Percentiles rank a stretch among this genome's conserved stretches.
Conservation (phyloP, 2,888 invertebrate species). For the Limulus polyphemus region DNA sequence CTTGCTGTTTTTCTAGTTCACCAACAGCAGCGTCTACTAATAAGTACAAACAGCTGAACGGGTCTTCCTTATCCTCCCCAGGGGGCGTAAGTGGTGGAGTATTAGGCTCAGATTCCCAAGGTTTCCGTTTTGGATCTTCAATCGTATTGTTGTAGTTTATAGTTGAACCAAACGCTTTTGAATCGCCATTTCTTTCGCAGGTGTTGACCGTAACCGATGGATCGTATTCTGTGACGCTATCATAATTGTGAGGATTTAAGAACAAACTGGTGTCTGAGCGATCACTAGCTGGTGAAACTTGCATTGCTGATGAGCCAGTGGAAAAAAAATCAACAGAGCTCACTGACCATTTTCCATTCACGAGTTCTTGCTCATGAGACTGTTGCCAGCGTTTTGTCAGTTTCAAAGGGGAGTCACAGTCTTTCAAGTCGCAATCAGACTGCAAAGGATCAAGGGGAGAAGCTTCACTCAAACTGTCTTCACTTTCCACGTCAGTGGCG, state of each 20-base stretch:
- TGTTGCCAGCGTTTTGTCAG: constrained; percentile 27
- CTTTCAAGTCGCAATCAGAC: constrained; percentile 10
- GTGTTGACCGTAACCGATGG: background rate
- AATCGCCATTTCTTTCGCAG: too few species aligned
- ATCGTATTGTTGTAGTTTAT: too few species aligned
- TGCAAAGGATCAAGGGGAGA: constrained; percentile 12
- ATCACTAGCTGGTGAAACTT: too few species aligned
- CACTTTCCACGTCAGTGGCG: constrained; percentile 25
- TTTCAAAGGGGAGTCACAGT: constrained; percentile 21
- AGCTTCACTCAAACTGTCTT: constrained; percentile 14
- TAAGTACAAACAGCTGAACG: constrained; percentile 24
- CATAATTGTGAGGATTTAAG: background rate
- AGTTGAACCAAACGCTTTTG: too few species aligned
- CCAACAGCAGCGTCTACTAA: constrained; percentile 24
- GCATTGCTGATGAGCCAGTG: too few species aligned
- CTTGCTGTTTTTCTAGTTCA: constrained; percentile 9
- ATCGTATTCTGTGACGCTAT: background rate
- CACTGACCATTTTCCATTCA: constrained; percentile 3
- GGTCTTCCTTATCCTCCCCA: constrained; percentile 7
- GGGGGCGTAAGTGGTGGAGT: constrained; percentile 13
- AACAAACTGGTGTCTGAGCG: too few species aligned
- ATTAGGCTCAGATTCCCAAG: background rate
- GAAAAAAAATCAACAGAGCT: too few species aligned
- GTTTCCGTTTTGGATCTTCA: too few species aligned
- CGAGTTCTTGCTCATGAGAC: constrained; percentile 26